Base-by-base conservation (phyloP, 2,888 invertebrate genomes). In the Leptopilina syphax region DNA sequence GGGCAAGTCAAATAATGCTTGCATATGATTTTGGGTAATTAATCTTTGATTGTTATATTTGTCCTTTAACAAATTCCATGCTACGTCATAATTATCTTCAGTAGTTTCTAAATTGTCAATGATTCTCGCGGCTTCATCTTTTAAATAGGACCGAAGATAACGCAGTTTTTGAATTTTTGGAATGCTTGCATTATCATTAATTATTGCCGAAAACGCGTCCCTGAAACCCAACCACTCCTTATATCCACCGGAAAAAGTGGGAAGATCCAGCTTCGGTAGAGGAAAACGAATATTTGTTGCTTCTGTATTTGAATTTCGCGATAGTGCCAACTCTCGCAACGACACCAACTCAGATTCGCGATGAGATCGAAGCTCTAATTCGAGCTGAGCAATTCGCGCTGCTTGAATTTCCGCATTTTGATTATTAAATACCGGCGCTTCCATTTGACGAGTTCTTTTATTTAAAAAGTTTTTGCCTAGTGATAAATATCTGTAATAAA, bases 141-240 rank as follows among this genome's bases (percentile, higher is more conserved):
- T 54, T 34, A 76, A 60, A 76, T 54, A 60, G 34, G 76, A 76
- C 2, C 60, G 60, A n/a, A 76, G 50, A 76, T 76, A 76, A n/a
- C 54, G 54, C 9, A 76, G 24, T 13, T 76, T 76, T 34, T 76
- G 76, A 13, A 70, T 41, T 47, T n/a, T 13, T 1, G 70, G 44
- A 13, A 70, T 70, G 24, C 13, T 18, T 12, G 13, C 50, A 47
- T 70, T 44, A 13, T 24, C 44, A 6, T 47, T 12, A n/a, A 70
- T 70, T 12, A 70, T 13, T 10, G 47, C 70, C 5, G 24, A 12
- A 70, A 70, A 70, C 70, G 70, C 77, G 67, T 65, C 67, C 63
- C 80, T 70, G 10, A 79, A 65, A 3, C 76, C 76, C 41, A 67
- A 57, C 57, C 73, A 67, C 66, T 60, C 60, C n/a, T 60, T 18